These are phyloP conservation scores for Toxonevra muliebris DNA, from an alignment of 2,888 invertebrate genomes.

Conservation along the genomic window DNA sequence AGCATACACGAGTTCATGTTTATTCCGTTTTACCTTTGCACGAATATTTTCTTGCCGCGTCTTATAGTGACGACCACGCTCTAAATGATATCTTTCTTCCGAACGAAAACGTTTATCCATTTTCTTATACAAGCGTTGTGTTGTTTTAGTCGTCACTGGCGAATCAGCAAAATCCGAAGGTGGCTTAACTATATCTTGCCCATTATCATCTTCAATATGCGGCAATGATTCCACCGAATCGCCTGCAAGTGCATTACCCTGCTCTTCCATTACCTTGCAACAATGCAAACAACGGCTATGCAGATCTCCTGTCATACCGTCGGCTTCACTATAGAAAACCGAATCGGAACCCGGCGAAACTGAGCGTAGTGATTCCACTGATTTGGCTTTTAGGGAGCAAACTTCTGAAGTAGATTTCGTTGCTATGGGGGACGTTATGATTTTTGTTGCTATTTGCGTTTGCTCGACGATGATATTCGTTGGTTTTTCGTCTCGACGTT, in stretches of 20 bases:
- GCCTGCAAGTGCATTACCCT: conserved; percentile 56
- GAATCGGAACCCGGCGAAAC: conserved; percentile 91
- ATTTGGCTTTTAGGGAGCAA: conserved; percentile 77
- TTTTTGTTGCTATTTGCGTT: conserved; percentile 20
- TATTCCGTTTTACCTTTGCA: conserved; percentile 72
- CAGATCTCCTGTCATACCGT: conserved; percentile 66
- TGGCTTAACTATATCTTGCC: conserved; percentile 81
- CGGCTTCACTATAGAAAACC: conserved; percentile 86
- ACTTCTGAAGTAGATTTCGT: conserved; percentile 52
- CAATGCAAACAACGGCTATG: conserved; percentile 80
- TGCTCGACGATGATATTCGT: conserved; percentile 36
- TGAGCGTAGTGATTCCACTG: conserved; percentile 87
- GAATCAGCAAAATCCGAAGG: conserved; percentile 91
- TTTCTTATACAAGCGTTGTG: conserved; percentile 76
- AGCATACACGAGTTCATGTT: not conserved
- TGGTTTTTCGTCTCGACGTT: conserved; percentile 2
- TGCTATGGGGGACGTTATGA: conserved; percentile 10
- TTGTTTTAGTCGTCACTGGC: conserved; percentile 70
- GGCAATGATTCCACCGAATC: conserved; percentile 64
- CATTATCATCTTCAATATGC: conserved; percentile 66
- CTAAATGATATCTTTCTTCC: conserved; percentile 73
- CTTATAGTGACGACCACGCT: conserved; percentile 71
- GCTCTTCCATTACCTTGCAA: conserved; percentile 79
- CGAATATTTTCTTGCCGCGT: conserved; percentile 76
- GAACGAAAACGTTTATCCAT: conserved; percentile 82